phyloP scores from a whole-genome alignment of 2,797 vertebrate genomes.

The Poeciliopsis paucimaculata region DNA sequence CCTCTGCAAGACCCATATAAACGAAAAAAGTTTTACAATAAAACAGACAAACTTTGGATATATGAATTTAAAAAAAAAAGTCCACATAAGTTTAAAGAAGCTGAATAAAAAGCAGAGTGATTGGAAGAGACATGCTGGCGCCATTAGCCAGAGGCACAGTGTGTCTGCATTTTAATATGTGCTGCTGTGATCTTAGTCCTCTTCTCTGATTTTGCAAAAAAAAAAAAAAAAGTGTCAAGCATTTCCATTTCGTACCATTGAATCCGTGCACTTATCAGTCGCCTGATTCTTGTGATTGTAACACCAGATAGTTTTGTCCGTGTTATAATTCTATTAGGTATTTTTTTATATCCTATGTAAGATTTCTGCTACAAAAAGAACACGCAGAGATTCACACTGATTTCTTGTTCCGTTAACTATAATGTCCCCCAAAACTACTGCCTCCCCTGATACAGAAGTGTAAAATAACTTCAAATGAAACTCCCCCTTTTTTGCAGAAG shows the following conservation, averaged over 20 bases:
- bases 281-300: constrained; percentile 16
- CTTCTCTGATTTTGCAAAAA: constrained; percentile 4
- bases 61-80: not conserved
- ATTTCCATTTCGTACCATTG: constrained; percentile 15
- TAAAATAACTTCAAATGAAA: not conserved
- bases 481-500: not conserved
- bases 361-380: constrained; percentile 1
- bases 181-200: constrained; percentile 23
- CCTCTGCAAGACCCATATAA: constrained; percentile 19
- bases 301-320: constrained; percentile 4
- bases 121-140: constrained; percentile 23
- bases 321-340: not conserved
- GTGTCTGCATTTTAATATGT: constrained; percentile 48
- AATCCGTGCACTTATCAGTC: constrained; percentile 14
- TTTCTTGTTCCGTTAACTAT: not conserved
- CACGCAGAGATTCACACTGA: constrained; percentile 7
- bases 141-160: constrained; percentile 31
- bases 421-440: not conserved
- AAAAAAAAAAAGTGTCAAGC: constrained; percentile 9
- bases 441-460: not conserved
- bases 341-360: not conserved
- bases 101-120: constrained; percentile 22
- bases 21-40: not conserved
- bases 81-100: constrained; percentile 15
- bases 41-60: constrained; percentile 23